phyloP scores from a whole-genome alignment of 1,140 invertebrate species.

The Oscheius sp. region DNA sequence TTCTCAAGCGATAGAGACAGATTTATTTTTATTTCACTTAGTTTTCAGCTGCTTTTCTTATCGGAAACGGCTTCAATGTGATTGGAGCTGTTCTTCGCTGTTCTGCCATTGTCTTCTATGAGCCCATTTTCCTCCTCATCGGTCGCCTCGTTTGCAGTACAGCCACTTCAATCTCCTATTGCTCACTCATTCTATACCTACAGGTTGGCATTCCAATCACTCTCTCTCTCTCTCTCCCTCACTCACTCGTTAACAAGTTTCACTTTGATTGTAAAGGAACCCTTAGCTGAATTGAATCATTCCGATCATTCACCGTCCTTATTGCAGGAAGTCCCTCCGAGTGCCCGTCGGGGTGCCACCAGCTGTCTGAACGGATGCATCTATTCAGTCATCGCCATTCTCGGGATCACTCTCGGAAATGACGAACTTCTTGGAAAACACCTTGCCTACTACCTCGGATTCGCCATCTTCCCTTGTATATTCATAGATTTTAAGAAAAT shows the following conservation, averaged over 20 bases:
- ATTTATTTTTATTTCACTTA: too few relatives aligned
- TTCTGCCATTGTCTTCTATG: background rate
- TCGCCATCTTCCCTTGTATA: background rate
- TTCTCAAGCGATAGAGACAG: too few relatives aligned
- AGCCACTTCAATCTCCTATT: background rate
- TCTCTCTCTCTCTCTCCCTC: too few relatives aligned
- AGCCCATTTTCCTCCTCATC: background rate
- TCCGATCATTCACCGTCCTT: too few relatives aligned
- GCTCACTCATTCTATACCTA: background rate
- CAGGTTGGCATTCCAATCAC: background rate
- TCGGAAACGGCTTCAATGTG: background rate
- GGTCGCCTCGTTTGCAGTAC: constrained; percentile 4
- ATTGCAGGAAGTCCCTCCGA: constrained; percentile 7
- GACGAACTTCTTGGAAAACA: background rate
- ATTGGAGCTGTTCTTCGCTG: background rate
- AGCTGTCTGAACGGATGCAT: constrained; percentile 8
- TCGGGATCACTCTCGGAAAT: background rate
- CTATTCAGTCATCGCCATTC: background rate
- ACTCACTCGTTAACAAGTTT: too few relatives aligned
- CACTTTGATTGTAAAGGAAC: too few relatives aligned
- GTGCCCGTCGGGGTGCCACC: background rate
- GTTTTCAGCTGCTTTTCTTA: constrained; percentile 3
- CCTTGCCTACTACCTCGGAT: background rate
- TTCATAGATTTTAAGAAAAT: background rate
- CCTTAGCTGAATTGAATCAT: too few relatives aligned